A percentile compares a stretch with the other conserved stretches of the same genome.
Conservation (phyloP, 2,888 invertebrate genomes). For the Troilus luridus region DNA sequence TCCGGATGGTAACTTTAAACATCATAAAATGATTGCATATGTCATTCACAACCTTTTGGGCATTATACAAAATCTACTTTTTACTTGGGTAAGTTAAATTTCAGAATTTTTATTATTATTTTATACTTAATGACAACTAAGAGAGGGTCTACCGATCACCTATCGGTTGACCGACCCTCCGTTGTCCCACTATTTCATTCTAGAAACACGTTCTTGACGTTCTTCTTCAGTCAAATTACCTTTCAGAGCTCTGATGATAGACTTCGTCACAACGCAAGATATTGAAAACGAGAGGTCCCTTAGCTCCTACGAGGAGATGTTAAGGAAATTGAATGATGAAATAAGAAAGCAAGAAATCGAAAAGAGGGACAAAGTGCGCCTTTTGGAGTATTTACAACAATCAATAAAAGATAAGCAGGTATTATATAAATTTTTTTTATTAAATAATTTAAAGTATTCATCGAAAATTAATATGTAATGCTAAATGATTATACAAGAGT, state of each 20-base stretch:
- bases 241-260: background rate
- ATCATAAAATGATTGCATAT: background rate
- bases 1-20: background rate
- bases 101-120: background rate
- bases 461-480: too few species aligned
- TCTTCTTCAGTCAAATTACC: too few species aligned
- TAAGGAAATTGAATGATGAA: conserved; percentile 56
- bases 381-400: conserved; percentile 57
- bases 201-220: too few species aligned
- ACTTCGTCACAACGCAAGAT: background rate
- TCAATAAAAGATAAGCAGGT: conserved; percentile 59
- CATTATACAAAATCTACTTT: background rate
- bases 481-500: too few species aligned
- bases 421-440: background rate
- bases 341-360: conserved; percentile 58
- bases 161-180: too few species aligned
- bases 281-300: background rate
- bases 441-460: too few species aligned
- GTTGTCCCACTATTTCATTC: too few species aligned
- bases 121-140: too few species aligned
- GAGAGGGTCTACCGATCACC: too few species aligned
- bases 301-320: background rate
- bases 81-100: background rate
- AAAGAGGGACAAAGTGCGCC: conserved; percentile 56
- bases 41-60: background rate